Percentiles rank a stretch among this genome's conserved stretches.
phyloP scores from a whole-genome alignment of 1,140 invertebrate genomes.

The Phocides pigmalion region DNA sequence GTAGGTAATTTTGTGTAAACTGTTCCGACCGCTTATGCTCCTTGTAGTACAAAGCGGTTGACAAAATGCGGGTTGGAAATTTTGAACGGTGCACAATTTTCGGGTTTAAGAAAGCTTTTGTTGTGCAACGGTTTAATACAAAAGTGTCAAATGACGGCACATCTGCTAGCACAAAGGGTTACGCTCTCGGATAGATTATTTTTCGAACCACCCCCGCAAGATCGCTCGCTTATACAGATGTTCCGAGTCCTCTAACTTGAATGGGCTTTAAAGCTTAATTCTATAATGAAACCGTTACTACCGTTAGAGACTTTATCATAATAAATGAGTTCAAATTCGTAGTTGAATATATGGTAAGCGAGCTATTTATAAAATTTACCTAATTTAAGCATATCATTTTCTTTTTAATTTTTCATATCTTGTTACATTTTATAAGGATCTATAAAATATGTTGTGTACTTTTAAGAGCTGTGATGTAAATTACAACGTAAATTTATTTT shows the following conservation, averaged over 20 bases:
- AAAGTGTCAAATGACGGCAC: conserved; percentile 83
- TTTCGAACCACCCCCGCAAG: conserved; percentile 80
- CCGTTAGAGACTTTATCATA: conserved; percentile 8
- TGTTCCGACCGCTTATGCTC: conserved; percentile 47
- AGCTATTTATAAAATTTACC: too few relatives aligned
- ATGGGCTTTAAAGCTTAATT: conserved; percentile 19
- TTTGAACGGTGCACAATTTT: conserved; percentile 78
- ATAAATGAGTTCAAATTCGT: background rate
- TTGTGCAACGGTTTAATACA: conserved; percentile 84
- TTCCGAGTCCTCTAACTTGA: conserved; percentile 48
- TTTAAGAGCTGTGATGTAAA: background rate
- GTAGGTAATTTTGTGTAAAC: conserved; percentile 40
- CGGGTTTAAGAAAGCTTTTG: conserved; percentile 81
- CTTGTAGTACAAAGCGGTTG: conserved; percentile 61
- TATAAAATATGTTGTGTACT: too few relatives aligned
- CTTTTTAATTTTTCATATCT: too few relatives aligned
- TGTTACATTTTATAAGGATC: too few relatives aligned
- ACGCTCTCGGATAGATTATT: conserved; percentile 79
- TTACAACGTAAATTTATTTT: conserved; percentile 19
- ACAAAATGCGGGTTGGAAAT: conserved; percentile 79
- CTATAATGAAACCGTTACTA: conserved; percentile 10
- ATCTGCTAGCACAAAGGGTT: conserved; percentile 82
- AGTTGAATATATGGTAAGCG: background rate
- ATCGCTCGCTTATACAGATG: conserved; percentile 82
- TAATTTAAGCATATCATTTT: too few relatives aligned